Base-by-base conservation (phyloP, 1,140 invertebrate species). In the Tenebrio molitor region DNA sequence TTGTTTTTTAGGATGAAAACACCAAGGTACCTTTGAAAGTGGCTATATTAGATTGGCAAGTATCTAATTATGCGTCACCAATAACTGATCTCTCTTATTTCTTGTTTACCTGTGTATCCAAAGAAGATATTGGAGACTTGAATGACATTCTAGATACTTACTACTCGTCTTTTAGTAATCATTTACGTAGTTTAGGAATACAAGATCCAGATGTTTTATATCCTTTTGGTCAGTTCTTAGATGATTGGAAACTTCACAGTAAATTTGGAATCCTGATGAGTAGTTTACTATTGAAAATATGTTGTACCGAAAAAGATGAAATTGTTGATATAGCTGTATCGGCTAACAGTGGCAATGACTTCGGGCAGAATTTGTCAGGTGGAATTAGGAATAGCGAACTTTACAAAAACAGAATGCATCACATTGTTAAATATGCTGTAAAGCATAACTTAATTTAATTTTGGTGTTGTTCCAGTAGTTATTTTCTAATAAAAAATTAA, bases 31-130 rank as follows among this genome's bases (percentile, higher is more conserved):
- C 74, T 8, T 0, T 29, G 7, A 33, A 71, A n/a, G 72, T 74
- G 10, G 33, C 39, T 6, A 63, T 76, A 23, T 71, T 89, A 7
- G 89, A 90, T 73, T 87, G 86, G 79, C 89, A 90, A 77, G 74
- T 89, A 2, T 79, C 83, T 10, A 80, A 86, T 2, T 85, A 85
- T 66, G 84, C 84, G 0, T 88, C 88, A 2, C 89, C 89, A 7
- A 83, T 87, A 0, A 84, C 84, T 0, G 89, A 89, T 71, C 72
- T 90, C 42, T 83, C 84, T 0, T 88, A 89, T 72, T 88, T 86
- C 67, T 78, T 90, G 1, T 89, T 86, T 70, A 84, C 83, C 72
- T 85, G 85, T 65, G 85, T 87, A 0, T 84, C 86, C 12, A 74
- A 82, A 63, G 73, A 83, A 7, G 82, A 88, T 21, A 80, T 87